Evolutionary conservation across 2,888 invertebrate genomes (phyloP), one percentile per base, ranked within the genome.

Genomic region (Metacarcinus magister): DNA sequence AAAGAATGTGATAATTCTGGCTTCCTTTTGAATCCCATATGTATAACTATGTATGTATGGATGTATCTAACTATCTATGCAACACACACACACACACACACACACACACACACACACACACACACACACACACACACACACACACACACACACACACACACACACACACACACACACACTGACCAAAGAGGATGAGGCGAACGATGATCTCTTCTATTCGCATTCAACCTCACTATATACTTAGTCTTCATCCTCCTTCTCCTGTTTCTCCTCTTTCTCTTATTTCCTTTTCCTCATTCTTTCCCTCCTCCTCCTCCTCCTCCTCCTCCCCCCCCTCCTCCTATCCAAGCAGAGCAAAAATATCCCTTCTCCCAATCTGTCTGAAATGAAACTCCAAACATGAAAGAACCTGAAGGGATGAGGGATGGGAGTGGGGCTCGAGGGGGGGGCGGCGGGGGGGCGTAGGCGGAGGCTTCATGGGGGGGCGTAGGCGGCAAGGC

Each of bases 101-200:
- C 54, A 54, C 54, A 54, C 54, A 54, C 54, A 54, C 54, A 54
- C 54, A 54, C 54, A 54, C 54, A 54, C 54, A 54, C 54, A 54
- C 54, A 54, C 54, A 54, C 54, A 54, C 54, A 54, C 54, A 75
- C 75, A 75, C 75, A 75, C 75, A 75, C 75, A 75, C 75, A 75
- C 75, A 75, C 75, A 75, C 75, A 75, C 75, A 75, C 75, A 75
- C 75, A 75, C 75, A 75, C 75, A 75, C 75, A 75, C 75, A 75
- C 75, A 75, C 75, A 75, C 75, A 75, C 75, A 75, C 75, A 75
- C 75, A 75, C 75, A 7, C 75, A n/a, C 75, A 75, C 75, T 54
- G 54, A 75, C n/a, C 8, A n/a, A 67, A 75, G 75, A 19, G 23
- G 28, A 28, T 23, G 28, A 28, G n/a, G n/a, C 4, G 28, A 54